Conservation (phyloP, 2,113 vertebrate species). For the Vicugna pacos region DNA sequence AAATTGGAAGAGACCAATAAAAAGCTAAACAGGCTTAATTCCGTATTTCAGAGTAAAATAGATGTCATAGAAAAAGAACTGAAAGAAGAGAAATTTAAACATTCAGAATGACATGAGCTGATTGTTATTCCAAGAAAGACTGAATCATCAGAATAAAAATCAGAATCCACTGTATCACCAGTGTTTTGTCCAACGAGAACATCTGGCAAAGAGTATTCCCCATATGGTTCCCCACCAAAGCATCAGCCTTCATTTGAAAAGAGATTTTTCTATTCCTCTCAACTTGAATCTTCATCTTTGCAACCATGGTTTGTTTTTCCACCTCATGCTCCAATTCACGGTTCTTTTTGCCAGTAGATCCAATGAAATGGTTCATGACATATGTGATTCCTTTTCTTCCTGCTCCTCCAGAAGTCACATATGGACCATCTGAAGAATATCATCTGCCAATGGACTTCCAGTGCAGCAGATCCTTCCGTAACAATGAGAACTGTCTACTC, state of each 20-base stretch:
- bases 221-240: background rate
- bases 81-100: background rate
- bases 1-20: background rate
- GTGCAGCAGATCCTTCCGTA: background rate
- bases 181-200: background rate
- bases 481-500: background rate
- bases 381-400: background rate
- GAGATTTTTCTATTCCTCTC: background rate
- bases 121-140: slow-evolving; percentile 27
- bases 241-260: background rate
- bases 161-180: background rate
- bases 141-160: slow-evolving; percentile 30
- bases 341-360: background rate
- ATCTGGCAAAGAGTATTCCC: background rate
- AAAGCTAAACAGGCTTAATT: background rate
- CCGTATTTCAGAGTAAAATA: background rate
- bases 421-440: background rate
- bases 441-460: background rate
- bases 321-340: background rate
- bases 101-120: background rate
- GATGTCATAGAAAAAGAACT: background rate
- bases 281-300: background rate
- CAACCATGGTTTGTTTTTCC: background rate
- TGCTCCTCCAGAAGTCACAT: background rate
- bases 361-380: background rate